Evolutionary conservation across 53 echinoderm and acorn worm species (phyloP), one percentile per base, ranked within the genome.

Genomic region (Mesocentrotus franciscanus): DNA sequence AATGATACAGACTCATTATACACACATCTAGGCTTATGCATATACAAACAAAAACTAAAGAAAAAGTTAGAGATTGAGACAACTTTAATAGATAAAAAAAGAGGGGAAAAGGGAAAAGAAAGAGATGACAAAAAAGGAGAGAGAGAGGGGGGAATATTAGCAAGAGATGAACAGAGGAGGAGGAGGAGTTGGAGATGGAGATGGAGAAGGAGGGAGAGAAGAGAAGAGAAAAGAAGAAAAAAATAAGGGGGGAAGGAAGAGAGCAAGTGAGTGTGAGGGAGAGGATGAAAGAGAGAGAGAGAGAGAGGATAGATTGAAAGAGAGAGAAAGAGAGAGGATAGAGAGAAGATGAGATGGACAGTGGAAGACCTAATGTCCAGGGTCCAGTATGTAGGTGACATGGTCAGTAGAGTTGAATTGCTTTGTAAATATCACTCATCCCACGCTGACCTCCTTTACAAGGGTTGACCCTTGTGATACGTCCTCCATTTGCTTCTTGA

Each of bases 401-500:
- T 81, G 36, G 81, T 81, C 81, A 81, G 12, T 81, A 81, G 36
- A 8, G 42, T 33, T 42, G 22, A 42, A 81, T 42, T 81, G 81
- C 81, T 81, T 42, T 81, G 81, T 81, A 39, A 81, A 81, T 81
- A 81, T 81, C 81, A 20, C 81, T 42, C 42, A 18, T 36, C 42
- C 22, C 36, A 81, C 2, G 20, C 42, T 81, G 81, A 39, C 36
- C 81, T 42, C 42, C 12, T 81, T 81, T 42, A 81, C 18, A 39
- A 39, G 39, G 11, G 42, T 42, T 42, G 81, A 81, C 81, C 81
- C 39, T 9, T 27, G 20, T 8, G 18, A 81, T 39, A 1, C 8
- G 81, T 42, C 49, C 81, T 81, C 81, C 20, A 42, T 81, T 12
- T 42, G 42, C 36, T 39, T 39, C 81, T 20, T 18, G 10, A 71